Percentiles rank a stretch among this genome's conserved stretches.
Conservation (phyloP, 1,140 invertebrate species). For the Drosophila parabipectinata region DNA sequence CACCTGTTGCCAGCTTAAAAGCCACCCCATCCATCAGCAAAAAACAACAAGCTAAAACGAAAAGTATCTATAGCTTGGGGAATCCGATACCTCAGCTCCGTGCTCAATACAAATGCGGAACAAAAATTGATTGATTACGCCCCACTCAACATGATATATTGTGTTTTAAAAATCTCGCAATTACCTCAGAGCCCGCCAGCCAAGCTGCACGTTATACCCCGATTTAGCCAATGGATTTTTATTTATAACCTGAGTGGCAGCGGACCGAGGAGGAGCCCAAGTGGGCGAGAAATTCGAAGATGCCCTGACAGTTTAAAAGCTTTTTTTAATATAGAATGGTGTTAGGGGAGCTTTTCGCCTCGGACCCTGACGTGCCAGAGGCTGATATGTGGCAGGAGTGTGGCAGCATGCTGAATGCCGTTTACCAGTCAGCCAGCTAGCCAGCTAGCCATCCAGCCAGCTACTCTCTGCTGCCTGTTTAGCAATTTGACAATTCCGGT, state of each 20-base stretch:
- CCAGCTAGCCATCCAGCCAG: conserved; percentile 8
- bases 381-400: conserved; percentile 2
- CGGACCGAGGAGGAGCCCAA: conserved; percentile 9
- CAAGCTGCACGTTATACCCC: conserved; percentile 42
- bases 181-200: conserved; percentile 47
- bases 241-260: conserved; percentile 60
- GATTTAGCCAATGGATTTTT: conserved; percentile 70
- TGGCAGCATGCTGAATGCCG: conserved; percentile 22
- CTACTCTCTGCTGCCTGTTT: conserved; percentile 40
- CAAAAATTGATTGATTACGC: conserved; percentile 75
- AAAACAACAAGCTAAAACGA: conserved; percentile 16
- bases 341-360: conserved; percentile 21
- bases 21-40: conserved; percentile 32
- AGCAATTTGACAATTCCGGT: conserved; percentile 69
- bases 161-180: conserved; percentile 64
- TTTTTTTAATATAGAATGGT: conserved; percentile 72
- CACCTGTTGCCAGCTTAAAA: conserved; percentile 37
- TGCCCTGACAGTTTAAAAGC: conserved; percentile 76
- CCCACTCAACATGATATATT: conserved; percentile 66
- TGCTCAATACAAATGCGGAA: conserved; percentile 51
- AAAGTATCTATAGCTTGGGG: conserved; percentile 22
- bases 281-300: conserved; percentile 18
- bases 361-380: conserved; percentile 1
- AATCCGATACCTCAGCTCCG: conserved; percentile 11
- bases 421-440: conserved; percentile 14